A percentile compares a stretch with the other conserved stretches of the same genome.
Conservation (phyloP, 2,888 invertebrate genomes). For the Amitus sp. region DNA sequence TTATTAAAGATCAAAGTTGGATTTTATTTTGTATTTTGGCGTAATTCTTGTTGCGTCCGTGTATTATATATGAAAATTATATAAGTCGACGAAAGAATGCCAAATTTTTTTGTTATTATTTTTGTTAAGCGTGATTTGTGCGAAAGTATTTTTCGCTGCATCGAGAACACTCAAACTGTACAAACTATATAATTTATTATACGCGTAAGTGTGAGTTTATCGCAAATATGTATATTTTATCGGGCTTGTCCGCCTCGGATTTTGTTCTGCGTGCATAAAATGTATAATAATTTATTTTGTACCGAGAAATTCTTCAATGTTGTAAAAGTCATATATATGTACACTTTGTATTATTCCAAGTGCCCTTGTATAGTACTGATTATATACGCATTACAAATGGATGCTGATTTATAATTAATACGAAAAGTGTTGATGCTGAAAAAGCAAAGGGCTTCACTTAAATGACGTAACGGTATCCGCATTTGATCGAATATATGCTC, state of each 20-base stretch:
- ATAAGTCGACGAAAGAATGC: neutral
- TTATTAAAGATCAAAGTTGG: neutral
- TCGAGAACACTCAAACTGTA: slow-evolving; percentile 1
- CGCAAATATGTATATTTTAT: slow-evolving; percentile 6
- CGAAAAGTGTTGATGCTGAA: neutral
- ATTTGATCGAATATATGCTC: neutral
- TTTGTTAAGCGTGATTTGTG: too few species aligned
- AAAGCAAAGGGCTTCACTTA: neutral
- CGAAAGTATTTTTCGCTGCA: neutral
- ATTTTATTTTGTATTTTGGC: neutral
- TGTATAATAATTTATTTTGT: slow-evolving; percentile 6
- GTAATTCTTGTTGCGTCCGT: neutral
- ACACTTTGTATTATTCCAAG: slow-evolving; percentile 3
- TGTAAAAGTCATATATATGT: slow-evolving; percentile 6
- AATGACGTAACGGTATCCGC: neutral
- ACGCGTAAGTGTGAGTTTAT: slow-evolving; percentile 5
- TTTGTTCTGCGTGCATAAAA: slow-evolving; percentile 1
- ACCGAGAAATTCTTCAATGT: neutral
- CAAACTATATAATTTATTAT: slow-evolving; percentile 9
- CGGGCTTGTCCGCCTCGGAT: too few species aligned
- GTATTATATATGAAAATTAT: neutral
- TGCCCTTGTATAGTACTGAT: slow-evolving; percentile 6
- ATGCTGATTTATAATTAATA: neutral
- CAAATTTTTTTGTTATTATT: neutral
- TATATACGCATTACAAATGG: neutral